Conservation (phyloP, 2,888 invertebrate species). For the Spodoptera exigua region DNA sequence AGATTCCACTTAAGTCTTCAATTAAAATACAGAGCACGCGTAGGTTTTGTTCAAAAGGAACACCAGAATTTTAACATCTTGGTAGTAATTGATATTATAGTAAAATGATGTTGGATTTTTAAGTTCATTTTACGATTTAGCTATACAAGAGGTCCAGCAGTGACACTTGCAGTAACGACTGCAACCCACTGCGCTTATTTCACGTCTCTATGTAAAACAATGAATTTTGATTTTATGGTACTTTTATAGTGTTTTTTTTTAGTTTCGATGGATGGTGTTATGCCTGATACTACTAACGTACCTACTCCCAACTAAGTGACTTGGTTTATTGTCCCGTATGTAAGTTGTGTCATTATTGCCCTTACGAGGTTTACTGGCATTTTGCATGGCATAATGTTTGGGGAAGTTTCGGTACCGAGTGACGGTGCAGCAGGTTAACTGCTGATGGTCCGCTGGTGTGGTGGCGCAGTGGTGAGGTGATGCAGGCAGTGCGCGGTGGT, state of each 20-base stretch:
- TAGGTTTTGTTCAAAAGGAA: background rate
- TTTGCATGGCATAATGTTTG: background rate
- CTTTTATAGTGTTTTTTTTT: no score
- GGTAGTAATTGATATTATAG: no score
- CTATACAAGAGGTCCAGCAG: no score
- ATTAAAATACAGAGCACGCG: conserved; percentile 4
- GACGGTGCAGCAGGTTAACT: no score
- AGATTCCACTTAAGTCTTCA: conserved; percentile 9
- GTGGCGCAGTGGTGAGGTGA: conserved; percentile 1
- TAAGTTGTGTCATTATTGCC: conserved; percentile 41
- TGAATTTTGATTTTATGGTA: conserved; percentile 48
- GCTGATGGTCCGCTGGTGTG: no score
- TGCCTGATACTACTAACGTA: no score
- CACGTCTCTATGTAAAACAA: conserved; percentile 57
- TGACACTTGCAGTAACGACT: no score
- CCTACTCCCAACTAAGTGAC: conserved; percentile 23
- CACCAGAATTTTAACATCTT: no score
- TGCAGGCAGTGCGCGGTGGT: conserved; percentile 22
- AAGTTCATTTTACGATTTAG: no score
- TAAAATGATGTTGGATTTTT: no score
- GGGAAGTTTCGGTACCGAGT: no score
- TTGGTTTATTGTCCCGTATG: conserved; percentile 38
- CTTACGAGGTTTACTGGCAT: conserved; percentile 39
- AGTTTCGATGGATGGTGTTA: no score
- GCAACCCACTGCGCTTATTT: conserved; percentile 6